Base-by-base conservation (phyloP, 23 tunicate species). In the Botrylloides violaceus region DNA sequence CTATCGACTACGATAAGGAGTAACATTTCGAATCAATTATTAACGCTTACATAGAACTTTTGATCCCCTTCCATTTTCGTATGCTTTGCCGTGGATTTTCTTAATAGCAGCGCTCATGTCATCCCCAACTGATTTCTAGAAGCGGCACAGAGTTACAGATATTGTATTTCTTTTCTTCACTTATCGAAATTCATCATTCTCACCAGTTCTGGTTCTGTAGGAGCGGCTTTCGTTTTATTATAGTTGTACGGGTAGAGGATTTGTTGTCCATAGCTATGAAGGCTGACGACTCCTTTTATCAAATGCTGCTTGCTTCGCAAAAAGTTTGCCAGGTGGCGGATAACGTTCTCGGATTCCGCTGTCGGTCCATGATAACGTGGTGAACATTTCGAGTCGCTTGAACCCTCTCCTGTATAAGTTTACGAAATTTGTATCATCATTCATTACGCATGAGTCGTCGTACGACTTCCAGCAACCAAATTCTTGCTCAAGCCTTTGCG, bases 101-200 rank as follows among this genome's bases (percentile, higher is more conserved):
- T 49, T 33, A 61, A 87, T 87, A 2, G 95, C 95, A 4, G 61
- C 64, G 36, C 83, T 76, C 95, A 87, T 76, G 22, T 59, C 64
- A n/a, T 64, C 49, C 15, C 79, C 87, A 23, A 68, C 71, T 23
- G 22, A 25, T 33, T 81, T 57, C 95, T 87, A 59, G 27, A 75
- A 65, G 1, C 0, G 34, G 22, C 21, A 0, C 24, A n/a, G 18
- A 20, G 22, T n/a, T 25, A 60, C 18, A 28, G 0, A 1, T 20
- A n/a, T 60, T 60, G 24, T 0, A 0, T 60, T 60, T 60, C 15
- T 21, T 60, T 60, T 20, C 0, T 21, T 20, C 24, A 1, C 15
- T 60, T 15, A n/a, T 20, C 26, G 21, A 60, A 0, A 60, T 60
- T 60, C 9, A 1, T 23, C 1, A 1, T 37, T 23, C 74, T 68